Conservation (phyloP, 2,888 invertebrate genomes). For the Muschampia plurimacula region DNA sequence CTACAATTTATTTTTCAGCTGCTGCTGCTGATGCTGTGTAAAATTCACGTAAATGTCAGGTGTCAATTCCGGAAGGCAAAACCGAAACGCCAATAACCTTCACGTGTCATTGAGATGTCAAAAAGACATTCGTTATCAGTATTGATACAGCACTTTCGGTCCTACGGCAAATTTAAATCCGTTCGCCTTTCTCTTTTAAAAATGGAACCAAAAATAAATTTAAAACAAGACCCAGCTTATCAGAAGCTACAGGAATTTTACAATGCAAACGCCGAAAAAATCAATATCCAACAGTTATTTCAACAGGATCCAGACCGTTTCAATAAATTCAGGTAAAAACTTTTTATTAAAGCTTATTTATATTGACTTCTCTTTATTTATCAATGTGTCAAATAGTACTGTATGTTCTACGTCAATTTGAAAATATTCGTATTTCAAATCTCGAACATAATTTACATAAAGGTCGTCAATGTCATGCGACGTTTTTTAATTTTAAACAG, state of each 20-base stretch:
- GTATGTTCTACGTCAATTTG: not conserved
- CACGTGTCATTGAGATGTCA: constrained; percentile 82
- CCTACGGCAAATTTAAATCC: constrained; percentile 49
- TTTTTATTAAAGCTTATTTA: not conserved
- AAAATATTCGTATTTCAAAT: not conserved
- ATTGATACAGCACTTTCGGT: constrained; percentile 56
- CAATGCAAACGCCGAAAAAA: constrained; percentile 88
- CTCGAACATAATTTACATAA: not conserved
- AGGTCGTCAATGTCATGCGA: not conserved
- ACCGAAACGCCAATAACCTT: constrained; percentile 73
- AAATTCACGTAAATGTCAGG: not conserved
- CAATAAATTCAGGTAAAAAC: constrained; percentile 92
- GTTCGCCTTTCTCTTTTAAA: constrained; percentile 55
- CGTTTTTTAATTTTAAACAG: not conserved
- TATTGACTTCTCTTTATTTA: not conserved
- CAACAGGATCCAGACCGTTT: constrained; percentile 93
- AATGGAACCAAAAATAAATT: constrained; percentile 78
- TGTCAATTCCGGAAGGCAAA: not conserved
- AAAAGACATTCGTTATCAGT: constrained; percentile 74
- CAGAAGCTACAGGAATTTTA: constrained; percentile 91
- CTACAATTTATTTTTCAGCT: no score
- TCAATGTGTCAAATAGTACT: not conserved
- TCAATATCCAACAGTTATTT: constrained; percentile 94
- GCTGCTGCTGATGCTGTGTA: no score
- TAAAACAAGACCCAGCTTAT: constrained; percentile 88